These are phyloP conservation scores for Protaetia brevitarsis DNA, from an alignment of 1,140 invertebrate species.

Conservation along the genomic window DNA sequence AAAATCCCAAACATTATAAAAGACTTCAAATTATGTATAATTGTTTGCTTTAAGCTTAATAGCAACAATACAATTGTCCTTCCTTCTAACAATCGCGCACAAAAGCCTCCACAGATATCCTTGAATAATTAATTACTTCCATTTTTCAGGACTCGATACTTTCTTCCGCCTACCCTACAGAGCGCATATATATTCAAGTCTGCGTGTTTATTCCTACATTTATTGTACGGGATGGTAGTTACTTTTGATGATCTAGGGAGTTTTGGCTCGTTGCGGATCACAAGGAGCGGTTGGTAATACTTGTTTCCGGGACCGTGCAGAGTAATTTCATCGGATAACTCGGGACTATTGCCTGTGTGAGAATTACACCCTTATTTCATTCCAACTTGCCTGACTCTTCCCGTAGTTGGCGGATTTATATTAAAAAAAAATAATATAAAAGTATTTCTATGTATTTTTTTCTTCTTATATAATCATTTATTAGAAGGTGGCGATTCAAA, in stretches of 20 bases:
- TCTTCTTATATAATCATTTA: not conserved
- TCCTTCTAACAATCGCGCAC: conserved; percentile 30
- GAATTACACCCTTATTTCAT: conserved; percentile 37
- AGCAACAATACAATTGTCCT: conserved; percentile 38
- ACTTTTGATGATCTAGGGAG: conserved; percentile 31
- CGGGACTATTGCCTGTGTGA: conserved; percentile 39
- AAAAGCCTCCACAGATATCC: conserved; percentile 36
- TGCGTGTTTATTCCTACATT: conserved; percentile 35
- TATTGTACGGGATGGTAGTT: conserved; percentile 34
- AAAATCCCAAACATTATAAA: conserved; percentile 30
- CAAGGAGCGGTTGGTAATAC: conserved; percentile 35
- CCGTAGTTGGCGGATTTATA: conserved; percentile 2
- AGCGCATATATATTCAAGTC: conserved; percentile 33
- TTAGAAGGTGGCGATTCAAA: no score
- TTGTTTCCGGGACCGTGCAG: conserved; percentile 37
- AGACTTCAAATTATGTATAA: conserved; percentile 39
- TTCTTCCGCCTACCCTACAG: conserved; percentile 31
- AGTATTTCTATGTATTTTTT: not conserved
- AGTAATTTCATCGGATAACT: conserved; percentile 40
- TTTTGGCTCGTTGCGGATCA: conserved; percentile 26
- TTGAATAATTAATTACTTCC: conserved; percentile 41
- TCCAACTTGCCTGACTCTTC: conserved; percentile 26
- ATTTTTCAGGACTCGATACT: conserved; percentile 40
- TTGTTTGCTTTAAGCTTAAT: conserved; percentile 38
- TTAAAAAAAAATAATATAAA: conserved; percentile 7